A percentile compares a stretch with the other conserved stretches of the same genome.
Conservation (phyloP, 1,140 invertebrate species). For the Oedothorax gibbosus region DNA sequence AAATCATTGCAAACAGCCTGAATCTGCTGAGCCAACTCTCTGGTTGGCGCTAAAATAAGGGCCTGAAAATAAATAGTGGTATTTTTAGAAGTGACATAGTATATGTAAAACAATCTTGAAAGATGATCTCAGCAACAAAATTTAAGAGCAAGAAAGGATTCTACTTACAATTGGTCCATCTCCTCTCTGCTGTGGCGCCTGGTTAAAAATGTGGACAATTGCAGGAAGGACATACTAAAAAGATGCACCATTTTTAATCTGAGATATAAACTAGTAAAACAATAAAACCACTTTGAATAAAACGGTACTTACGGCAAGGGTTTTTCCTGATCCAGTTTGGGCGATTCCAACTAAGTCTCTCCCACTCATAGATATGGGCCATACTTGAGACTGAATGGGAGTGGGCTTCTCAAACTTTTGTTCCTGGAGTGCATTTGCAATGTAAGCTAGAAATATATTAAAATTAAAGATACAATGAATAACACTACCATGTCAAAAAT, state of each 20-base stretch:
- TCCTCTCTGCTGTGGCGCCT: conserved; percentile 81
- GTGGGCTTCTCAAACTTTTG: conserved; percentile 73
- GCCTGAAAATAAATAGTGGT: conserved; percentile 44
- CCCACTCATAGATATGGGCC: conserved; percentile 93
- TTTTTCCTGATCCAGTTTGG: conserved; percentile 92
- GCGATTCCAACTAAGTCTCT: conserved; percentile 93
- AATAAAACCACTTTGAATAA: conserved; percentile 74
- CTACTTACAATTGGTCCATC: conserved; percentile 86
- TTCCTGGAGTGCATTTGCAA: conserved; percentile 47
- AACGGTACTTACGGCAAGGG: conserved; percentile 72
- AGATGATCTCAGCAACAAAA: background rate
- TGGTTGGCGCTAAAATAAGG: conserved; percentile 90
- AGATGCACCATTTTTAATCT: conserved; percentile 65
- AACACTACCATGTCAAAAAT: background rate
- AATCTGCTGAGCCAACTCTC: conserved; percentile 96
- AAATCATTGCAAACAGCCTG: conserved; percentile 92
- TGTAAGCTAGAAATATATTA: conserved; percentile 44
- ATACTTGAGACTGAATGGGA: conserved; percentile 86
- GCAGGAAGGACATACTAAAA: conserved; percentile 74
- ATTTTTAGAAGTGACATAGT: background rate
- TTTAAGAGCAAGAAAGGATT: background rate
- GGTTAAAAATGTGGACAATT: conserved; percentile 93
- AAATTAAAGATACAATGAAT: background rate
- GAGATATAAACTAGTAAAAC: conserved; percentile 86
- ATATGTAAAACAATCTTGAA: background rate